Evolutionary conservation across 2,888 invertebrate species (phyloP).

Genomic region (Stictocephala bisonia): DNA sequence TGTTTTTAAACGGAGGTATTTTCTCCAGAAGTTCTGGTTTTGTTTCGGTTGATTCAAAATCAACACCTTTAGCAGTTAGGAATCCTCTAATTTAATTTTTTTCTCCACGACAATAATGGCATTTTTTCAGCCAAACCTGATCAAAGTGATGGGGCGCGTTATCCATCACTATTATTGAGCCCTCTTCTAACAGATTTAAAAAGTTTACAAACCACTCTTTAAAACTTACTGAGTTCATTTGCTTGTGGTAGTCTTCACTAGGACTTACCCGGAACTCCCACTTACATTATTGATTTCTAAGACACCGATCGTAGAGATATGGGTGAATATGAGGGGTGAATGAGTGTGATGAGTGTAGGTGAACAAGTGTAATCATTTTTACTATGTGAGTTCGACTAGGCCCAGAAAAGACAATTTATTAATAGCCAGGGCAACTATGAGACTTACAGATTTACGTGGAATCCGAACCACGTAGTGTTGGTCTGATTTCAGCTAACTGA

Average conservation of each 20-base stretch:
- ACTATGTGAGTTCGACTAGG: no score
- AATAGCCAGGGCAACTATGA: no score
- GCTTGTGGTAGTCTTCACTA: not conserved
- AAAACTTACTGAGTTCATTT: not conserved
- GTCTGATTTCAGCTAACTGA: no score
- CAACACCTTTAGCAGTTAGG: not conserved
- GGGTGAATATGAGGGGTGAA: no score
- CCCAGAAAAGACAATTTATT: no score
- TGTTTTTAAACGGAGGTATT: no score
- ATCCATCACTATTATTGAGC: not conserved
- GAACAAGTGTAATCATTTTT: no score
- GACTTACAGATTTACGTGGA: no score
- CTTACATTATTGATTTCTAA: no score
- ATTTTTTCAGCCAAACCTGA: constrained; percentile 4
- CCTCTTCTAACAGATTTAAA: not conserved
- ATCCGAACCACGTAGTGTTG: no score
- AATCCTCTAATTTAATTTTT: not conserved
- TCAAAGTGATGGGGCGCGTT: constrained; percentile 1
- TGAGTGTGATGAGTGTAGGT: no score
- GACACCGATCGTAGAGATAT: no score
- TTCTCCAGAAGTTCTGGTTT: not conserved
- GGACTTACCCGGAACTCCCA: not conserved
- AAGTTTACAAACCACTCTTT: not conserved
- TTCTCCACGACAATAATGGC: not conserved
- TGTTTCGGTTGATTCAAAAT: not conserved